These are phyloP conservation scores for Donacobius atricapilla DNA, from an alignment of 2,113 vertebrate species.

Conservation along the genomic window DNA sequence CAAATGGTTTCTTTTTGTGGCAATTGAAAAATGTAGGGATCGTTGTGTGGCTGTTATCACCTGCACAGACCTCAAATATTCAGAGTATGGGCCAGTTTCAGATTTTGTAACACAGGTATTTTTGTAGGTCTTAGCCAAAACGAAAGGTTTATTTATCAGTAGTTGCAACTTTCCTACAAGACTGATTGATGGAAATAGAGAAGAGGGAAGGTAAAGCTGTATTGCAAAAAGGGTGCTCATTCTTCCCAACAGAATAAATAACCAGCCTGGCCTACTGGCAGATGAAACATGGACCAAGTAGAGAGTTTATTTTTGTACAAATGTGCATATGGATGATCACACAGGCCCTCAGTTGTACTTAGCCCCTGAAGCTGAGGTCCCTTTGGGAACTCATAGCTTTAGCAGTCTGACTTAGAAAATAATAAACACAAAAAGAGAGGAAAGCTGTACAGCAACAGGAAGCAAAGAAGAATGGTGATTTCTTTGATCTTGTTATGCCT, in stretches of 20 bases:
- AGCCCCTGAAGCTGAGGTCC: not conserved
- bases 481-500: not conserved
- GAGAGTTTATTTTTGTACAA: not conserved
- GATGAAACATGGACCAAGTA: not conserved
- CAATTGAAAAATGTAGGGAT: conserved; percentile 43
- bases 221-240: not conserved
- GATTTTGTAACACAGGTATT: not conserved
- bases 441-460: not conserved
- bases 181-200: not conserved
- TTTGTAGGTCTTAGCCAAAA: not conserved
- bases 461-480: not conserved
- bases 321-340: not conserved
- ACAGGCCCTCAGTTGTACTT: not conserved
- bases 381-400: not conserved
- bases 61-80: conserved; percentile 37
- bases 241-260: not conserved
- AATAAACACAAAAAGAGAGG: not conserved
- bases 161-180: not conserved
- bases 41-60: not conserved
- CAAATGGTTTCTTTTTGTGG: conserved; percentile 40
- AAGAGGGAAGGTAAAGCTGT: not conserved
- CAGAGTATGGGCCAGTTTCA: conserved; percentile 38
- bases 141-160: not conserved
- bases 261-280: not conserved
- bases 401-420: not conserved